Percentiles rank a stretch among this genome's conserved stretches.
Conservation (phyloP, 2,113 vertebrate species). For the Percopsis transmontana region DNA sequence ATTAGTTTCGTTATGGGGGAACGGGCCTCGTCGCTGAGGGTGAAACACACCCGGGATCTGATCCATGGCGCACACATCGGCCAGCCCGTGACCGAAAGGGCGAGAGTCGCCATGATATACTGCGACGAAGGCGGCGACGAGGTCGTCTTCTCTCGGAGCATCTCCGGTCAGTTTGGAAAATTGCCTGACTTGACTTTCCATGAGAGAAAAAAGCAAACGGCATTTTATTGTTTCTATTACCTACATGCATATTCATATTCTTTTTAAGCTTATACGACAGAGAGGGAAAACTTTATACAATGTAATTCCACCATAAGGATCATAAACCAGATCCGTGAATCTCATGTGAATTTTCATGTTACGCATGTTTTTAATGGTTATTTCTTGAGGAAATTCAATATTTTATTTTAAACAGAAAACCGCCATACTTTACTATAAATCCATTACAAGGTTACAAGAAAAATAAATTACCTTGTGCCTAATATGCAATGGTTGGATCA, state of each 20-base stretch:
- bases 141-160: conserved; percentile 79
- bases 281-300: neutral
- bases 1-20: conserved; percentile 92
- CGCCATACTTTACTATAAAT: too few species aligned
- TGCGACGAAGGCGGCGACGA: conserved; percentile 79
- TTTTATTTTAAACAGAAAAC: too few species aligned
- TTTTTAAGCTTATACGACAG: neutral
- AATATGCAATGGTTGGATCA: too few species aligned
- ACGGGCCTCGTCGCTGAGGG: conserved; percentile 80
- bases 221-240: neutral
- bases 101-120: conserved; percentile 83
- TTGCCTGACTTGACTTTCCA: too few species aligned
- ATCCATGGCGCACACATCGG: conserved; percentile 91
- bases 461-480: too few species aligned
- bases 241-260: neutral
- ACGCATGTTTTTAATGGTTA: too few species aligned
- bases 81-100: conserved; percentile 78
- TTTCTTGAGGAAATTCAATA: too few species aligned
- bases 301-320: neutral
- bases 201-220: too few species aligned
- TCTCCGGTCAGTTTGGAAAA: conserved; percentile 78
- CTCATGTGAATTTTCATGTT: too few species aligned
- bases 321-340: too few species aligned
- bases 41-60: conserved; percentile 84
- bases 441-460: too few species aligned